Percentiles rank a stretch among this genome's conserved stretches.
Evolutionary conservation across 2,888 invertebrate genomes (phyloP).

Genomic region (Oscheius sp.): DNA sequence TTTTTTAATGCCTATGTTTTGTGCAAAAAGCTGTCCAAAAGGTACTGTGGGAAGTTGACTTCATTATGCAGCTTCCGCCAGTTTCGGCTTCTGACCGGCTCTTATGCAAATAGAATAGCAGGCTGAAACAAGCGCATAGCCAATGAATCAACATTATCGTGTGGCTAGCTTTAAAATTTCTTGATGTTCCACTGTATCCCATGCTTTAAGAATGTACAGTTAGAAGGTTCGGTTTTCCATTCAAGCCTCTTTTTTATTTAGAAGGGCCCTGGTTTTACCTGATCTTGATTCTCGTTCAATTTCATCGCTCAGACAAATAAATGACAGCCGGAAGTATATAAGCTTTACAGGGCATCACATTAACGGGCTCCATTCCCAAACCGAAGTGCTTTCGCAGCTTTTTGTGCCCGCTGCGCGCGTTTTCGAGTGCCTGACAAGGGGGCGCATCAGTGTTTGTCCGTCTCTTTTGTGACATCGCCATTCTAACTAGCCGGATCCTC

Average conservation of each 20-base stretch:
- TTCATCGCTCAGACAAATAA: neutral
- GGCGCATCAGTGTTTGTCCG: conserved; percentile 37
- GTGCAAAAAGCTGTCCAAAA: no score
- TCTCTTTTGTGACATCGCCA: conserved; percentile 34
- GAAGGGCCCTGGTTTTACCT: no score
- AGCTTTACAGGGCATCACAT: conserved; percentile 26
- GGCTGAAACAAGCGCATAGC: conserved; percentile 36
- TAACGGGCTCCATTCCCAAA: conserved; percentile 24
- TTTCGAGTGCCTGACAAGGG: conserved; percentile 34
- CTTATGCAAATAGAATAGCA: conserved; percentile 22
- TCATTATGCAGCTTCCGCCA: conserved; percentile 20
- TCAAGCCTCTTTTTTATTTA: no score
- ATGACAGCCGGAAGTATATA: neutral
- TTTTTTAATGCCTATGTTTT: no score
- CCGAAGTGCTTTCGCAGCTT: conserved; percentile 36
- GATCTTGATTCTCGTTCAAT: no score
- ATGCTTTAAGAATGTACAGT: no score
- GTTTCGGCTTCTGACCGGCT: conserved; percentile 32
- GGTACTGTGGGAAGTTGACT: neutral
- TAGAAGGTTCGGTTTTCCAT: no score
- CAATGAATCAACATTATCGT: conserved; percentile 26
- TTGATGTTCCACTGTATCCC: no score
- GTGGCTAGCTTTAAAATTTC: no score
- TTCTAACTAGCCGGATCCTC: conserved; percentile 34
- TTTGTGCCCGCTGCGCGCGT: conserved; percentile 35